Evolutionary conservation across 2,113 vertebrate species (phyloP).

Genomic region (Paedocypris sp.): DNA sequence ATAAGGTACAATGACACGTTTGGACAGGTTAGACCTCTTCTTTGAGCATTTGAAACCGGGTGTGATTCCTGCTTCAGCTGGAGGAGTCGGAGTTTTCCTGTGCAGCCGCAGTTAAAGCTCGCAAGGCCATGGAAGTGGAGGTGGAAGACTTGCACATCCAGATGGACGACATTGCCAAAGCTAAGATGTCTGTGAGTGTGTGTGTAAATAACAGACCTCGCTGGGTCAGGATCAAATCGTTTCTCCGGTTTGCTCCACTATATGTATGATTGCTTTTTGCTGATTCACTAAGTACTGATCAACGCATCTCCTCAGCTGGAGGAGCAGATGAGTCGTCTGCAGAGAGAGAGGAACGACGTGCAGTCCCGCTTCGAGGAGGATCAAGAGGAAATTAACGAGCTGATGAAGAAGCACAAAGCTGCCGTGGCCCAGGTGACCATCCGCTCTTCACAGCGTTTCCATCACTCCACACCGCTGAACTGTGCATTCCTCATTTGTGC

Average conservation of each 20-base stretch:
- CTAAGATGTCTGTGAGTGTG: constrained; percentile 77
- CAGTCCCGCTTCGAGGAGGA: constrained; percentile 94
- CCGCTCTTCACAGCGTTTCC: not conserved
- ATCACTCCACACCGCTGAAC: not conserved
- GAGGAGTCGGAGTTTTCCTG: constrained; percentile 96
- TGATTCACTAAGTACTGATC: too few relatives aligned
- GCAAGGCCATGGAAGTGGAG: constrained; percentile 94
- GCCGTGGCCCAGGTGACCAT: constrained; percentile 82
- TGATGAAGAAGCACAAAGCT: constrained; percentile 98
- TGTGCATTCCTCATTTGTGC: not conserved
- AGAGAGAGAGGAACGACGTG: constrained; percentile 91
- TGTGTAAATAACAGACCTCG: too few relatives aligned
- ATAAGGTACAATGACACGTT: constrained; percentile 66
- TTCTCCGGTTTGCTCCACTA: too few relatives aligned
- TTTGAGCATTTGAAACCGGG: not conserved
- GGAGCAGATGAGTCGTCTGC: constrained; percentile 89
- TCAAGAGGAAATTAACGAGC: constrained; percentile 95
- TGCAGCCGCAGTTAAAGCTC: constrained; percentile 79
- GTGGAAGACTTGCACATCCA: constrained; percentile 94
- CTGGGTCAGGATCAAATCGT: too few relatives aligned
- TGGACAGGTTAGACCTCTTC: not conserved
- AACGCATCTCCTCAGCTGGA: constrained; percentile 86
- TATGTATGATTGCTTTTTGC: too few relatives aligned
- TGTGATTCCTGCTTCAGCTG: constrained; percentile 60
- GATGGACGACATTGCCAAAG: constrained; percentile 85